phyloP scores from a whole-genome alignment of 2,888 invertebrate species.

The Melanotus villosus region DNA sequence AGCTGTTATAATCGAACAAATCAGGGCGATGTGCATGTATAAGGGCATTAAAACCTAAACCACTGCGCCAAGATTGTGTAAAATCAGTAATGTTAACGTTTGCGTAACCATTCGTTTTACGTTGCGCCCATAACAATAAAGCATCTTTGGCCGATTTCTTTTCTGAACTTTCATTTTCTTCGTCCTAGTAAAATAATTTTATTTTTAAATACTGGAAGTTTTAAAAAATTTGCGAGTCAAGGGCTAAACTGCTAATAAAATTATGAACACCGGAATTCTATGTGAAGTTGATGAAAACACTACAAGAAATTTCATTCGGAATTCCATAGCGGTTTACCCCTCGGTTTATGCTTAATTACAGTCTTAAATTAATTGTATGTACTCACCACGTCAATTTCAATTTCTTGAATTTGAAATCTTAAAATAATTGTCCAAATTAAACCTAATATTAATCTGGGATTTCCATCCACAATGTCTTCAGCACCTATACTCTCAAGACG shows the following conservation, averaged over 20 bases:
- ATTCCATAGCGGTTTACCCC: too few relatives aligned
- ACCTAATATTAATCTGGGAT: constrained; percentile 96
- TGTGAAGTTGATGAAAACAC: too few relatives aligned
- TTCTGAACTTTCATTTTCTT: constrained; percentile 96
- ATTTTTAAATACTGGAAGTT: background rate
- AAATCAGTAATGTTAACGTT: constrained; percentile 92
- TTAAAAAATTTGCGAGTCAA: too few relatives aligned
- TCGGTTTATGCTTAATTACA: too few relatives aligned
- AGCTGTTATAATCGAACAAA: constrained; percentile 87
- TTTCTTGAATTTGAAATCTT: constrained; percentile 98
- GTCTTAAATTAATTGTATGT: too few relatives aligned
- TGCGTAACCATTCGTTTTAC: constrained; percentile 96
- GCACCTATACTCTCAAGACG: constrained; percentile 98
- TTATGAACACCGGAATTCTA: too few relatives aligned
- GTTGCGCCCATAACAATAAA: constrained; percentile 97
- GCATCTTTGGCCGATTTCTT: constrained; percentile 99
- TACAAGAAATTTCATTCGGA: too few relatives aligned
- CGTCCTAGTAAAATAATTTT: constrained; percentile 75
- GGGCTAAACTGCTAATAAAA: too few relatives aligned
- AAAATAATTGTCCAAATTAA: constrained; percentile 99
- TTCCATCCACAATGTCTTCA: constrained; percentile 98
- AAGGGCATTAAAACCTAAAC: constrained; percentile 97
- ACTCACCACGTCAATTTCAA: constrained; percentile 95
- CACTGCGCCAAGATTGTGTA: constrained; percentile 95
- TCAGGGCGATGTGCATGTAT: constrained; percentile 98